Evolutionary conservation across 2,888 invertebrate genomes (phyloP), one percentile per base, ranked within the genome.

Genomic region (Anoplius nigerrimus): DNA sequence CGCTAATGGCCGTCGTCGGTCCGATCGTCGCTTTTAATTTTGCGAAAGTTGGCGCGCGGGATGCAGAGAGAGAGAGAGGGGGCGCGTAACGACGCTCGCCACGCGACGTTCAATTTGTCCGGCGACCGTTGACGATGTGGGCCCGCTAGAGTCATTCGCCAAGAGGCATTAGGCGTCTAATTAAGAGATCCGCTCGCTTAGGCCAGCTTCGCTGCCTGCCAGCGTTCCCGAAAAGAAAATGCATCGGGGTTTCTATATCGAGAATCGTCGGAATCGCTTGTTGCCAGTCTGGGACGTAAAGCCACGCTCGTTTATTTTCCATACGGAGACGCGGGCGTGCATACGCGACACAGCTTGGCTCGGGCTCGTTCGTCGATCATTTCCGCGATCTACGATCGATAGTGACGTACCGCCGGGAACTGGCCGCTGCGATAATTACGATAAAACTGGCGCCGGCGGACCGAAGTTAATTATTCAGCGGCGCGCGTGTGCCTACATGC

Each of bases 401-500:
- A 63, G 61, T 22, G 56, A 18, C 66, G 61, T 18, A 54, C 67
- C 18, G 54, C 46, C 46, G 54, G 27, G 56, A 18, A 46, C 51
- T 60, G 21, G 70, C 59, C 64, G 56, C 51, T 21, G 53, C 69
- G 79, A 79, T 78, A 78, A 78, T 78, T 79, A 79, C 76, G 78
- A 79, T 78, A 79, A 78, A 79, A 76, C 72, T 64, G 62, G 72
- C 71, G 70, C 69, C 72, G 69, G 61, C 69, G 53, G 62, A 66
- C 57, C 68, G 66, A 48, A 66, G 73, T 78, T 78, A 79, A 78
- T 79, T 79, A 78, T 78, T 78, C 76, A 78, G 62, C 42, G 64
- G 45, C 64, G 69, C 59, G 74, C 68, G 68, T 60, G 69, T 69
- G 66, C 64, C 59, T 66, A 64, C 74, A 65, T 77, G 22, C 16